Base-by-base conservation (phyloP, 1,140 invertebrate genomes). In the Drosophila melanogaster region DNA sequence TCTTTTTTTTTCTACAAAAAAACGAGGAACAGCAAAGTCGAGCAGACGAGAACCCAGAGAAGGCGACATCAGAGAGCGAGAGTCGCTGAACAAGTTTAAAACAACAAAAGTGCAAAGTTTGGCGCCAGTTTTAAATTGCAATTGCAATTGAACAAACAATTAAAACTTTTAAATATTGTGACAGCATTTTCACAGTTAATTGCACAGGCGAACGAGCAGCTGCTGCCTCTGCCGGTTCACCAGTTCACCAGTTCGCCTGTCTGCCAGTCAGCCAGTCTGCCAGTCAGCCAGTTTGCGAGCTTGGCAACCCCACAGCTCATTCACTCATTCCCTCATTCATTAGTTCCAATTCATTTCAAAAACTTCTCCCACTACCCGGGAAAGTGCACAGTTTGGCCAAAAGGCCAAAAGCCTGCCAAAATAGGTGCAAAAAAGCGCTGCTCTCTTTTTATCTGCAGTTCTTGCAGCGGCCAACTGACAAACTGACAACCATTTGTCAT, bases 141-240 rank as follows among this genome's bases (percentile, higher is more conserved):
- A 70, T 81, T 85, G 76, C 80, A 84, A 89, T 89, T 89, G 79
- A 79, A 47, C 84, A 89, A 89, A 89, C 79, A 89, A 89, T 89
- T 89, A 89, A 89, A 84, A 89, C 62, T 89, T 89, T 84, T 79
- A 84, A 89, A 90, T 84, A 89, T 89, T 87, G 83, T 87, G 83
- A 87, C 83, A 87, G 83, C 83, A 70, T 81, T 87, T 87, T 87
- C 66, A 81, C 83, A 87, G 83, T 87, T 87, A 87, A 87, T 87
- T 87, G 78, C 83, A 77, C 79, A 76, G 40, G 74, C 56, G 37
- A 62, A 58, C 46, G 50, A 57, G 47, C 71, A 70, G 49, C 67
- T 64, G 65, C 53, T 71, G 67, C 51, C 64, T 17, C 51, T 8
- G 47, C 46, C 24, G 6, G 44, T 37, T 53, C 37, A 17, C 51